Conservation (phyloP, 1,140 invertebrate genomes). For the Marisa cornuarietis region DNA sequence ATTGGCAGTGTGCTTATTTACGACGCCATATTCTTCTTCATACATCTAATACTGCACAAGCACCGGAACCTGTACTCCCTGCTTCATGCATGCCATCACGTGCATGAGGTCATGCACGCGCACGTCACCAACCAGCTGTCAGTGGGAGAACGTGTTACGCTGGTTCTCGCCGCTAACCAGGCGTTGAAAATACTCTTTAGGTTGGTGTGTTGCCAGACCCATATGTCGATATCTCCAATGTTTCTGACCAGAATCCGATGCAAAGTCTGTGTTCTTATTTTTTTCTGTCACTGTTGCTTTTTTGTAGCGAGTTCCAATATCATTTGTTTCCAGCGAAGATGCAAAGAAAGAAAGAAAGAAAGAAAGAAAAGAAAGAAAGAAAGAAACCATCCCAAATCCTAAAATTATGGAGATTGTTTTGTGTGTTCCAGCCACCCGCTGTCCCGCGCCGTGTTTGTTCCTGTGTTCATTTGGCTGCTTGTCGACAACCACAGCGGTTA, state of each 20-base stretch:
- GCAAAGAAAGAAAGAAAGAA: no score
- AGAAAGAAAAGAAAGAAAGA: no score
- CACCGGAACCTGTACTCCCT: slow-evolving; percentile 49
- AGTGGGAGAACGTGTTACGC: slow-evolving; percentile 43
- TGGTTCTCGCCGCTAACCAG: slow-evolving; percentile 55
- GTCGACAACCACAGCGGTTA: slow-evolving; percentile 58
- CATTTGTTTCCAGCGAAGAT: not conserved
- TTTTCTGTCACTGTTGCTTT: not conserved
- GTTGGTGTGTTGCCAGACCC: not conserved
- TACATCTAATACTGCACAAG: slow-evolving; percentile 52
- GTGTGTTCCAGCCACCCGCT: slow-evolving; percentile 47
- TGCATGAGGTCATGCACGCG: slow-evolving; percentile 50
- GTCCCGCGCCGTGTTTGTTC: slow-evolving; percentile 51
- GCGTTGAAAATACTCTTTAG: slow-evolving; percentile 49
- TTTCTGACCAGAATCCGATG: no score
- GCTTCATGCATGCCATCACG: slow-evolving; percentile 51
- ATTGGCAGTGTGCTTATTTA: slow-evolving; percentile 44
- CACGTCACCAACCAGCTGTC: slow-evolving; percentile 57
- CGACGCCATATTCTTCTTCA: slow-evolving; percentile 51
- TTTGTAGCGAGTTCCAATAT: not conserved
- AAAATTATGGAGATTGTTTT: not conserved
- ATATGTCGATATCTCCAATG: no score
- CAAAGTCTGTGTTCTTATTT: no score
- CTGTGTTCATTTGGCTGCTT: slow-evolving; percentile 50
- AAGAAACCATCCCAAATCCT: no score